A percentile compares a stretch with the other conserved stretches of the same genome.
Conservation (phyloP, 2,113 vertebrate species). For the Falco punctatus region DNA sequence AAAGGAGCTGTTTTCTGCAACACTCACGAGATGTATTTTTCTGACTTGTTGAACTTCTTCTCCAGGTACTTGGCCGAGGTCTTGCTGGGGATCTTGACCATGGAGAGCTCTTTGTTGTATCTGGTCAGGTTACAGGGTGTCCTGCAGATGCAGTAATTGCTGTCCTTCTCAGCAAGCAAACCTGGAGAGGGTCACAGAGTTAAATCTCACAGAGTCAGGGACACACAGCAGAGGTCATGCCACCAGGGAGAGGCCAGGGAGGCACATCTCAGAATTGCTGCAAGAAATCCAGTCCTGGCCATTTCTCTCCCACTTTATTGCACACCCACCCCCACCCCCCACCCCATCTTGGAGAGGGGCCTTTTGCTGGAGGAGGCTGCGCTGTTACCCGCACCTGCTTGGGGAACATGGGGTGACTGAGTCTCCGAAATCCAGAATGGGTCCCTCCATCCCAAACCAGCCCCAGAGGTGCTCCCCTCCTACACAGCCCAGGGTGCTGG, state of each 20-base stretch:
- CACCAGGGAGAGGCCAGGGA: background rate
- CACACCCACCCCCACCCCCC: background rate
- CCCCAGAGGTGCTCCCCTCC: background rate
- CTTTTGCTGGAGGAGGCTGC: background rate
- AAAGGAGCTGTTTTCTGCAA: background rate
- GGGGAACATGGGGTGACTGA: fast-evolving
- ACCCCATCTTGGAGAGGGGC: too few species aligned
- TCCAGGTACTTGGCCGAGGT: slow-evolving; percentile 97
- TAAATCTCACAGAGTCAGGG: background rate
- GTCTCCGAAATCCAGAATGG: background rate
- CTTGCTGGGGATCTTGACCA: slow-evolving; percentile 99
- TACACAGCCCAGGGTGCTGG: background rate
- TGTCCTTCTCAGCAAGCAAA: slow-evolving; percentile 91
- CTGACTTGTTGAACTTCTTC: slow-evolving; percentile 98
- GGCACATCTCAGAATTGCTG: background rate
- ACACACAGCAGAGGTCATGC: background rate
- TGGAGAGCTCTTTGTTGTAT: slow-evolving; percentile 98
- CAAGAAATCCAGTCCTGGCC: background rate
- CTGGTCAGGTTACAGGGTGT: slow-evolving; percentile 96
- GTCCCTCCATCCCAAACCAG: background rate
- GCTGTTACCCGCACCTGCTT: background rate
- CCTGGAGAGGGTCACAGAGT: slow-evolving; percentile 72
- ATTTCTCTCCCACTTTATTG: background rate
- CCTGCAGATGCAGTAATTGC: slow-evolving; percentile 91
- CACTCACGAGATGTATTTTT: slow-evolving; percentile 97